Evolutionary conservation across 2,888 invertebrate species (phyloP), one percentile per base, ranked within the genome.

Genomic region (Folsomia manolachei): DNA sequence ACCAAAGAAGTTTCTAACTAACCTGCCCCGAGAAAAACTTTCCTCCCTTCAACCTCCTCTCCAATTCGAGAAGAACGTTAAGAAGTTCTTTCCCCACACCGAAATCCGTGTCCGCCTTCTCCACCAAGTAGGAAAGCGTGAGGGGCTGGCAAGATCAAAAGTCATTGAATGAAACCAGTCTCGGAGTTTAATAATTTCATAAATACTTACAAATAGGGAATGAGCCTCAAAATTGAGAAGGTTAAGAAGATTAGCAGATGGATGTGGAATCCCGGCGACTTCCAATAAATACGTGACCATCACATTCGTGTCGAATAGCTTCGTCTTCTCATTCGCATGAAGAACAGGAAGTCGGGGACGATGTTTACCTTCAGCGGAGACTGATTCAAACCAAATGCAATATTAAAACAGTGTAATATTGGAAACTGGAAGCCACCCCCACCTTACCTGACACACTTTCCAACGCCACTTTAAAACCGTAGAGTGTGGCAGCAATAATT

Each of bases 301-400:
- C 0, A 91, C 89, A 84, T 90, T 90, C 69, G 89, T 87, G 61
- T 91, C 90, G 84, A 92, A 92, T 81, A 93, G 84, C 63, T 84
- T 85, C 21, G 87, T 82, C 56, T 88, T 88, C 67, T 87, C 87
- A 71, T 89, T 87, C 53, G 90, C 83, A 81, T 88, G 87, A 64
- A 92, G 84, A 65, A 88, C 86, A 0, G 93, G 93, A 76, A 92
- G 85, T 73, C 88, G 71, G 1, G 76, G 76, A 39, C 76, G 72
- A 23, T 72, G 64, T 21, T 70, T 70, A 2, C 74, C 70, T n/a
- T 76, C 76, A 24, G 69, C 18, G 0, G 76, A 71, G 64, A 73
- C 74, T 74, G 23, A 24, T 1, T 19, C n/a, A 25, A 9, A 18
- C 11, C 19, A 23, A 26, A 39, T 39, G 14, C 14, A 39, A 39